Evolutionary conservation across 2,888 invertebrate genomes (phyloP).

Genomic region (Dolomedes plantarius): DNA sequence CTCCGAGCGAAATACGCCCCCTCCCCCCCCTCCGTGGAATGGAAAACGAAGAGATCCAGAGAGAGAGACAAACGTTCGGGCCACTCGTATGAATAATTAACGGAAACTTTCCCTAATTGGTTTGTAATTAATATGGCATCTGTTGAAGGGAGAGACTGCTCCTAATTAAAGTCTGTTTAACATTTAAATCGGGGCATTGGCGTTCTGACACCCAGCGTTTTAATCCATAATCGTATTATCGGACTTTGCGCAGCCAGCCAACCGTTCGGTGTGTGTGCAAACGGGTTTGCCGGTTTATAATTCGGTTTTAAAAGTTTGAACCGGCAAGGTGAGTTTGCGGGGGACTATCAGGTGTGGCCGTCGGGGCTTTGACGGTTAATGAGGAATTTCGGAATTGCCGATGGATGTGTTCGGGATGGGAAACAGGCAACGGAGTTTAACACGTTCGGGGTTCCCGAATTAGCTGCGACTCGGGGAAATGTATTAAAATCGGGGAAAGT

Average conservation of each 20-base stretch:
- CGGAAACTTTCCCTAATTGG: conserved; percentile 71
- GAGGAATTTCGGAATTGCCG: not conserved
- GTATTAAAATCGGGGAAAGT: not conserved
- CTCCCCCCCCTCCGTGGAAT: conserved; percentile 7
- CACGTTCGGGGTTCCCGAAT: not conserved
- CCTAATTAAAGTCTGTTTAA: conserved; percentile 71
- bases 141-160: conserved; percentile 44
- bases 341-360: conserved; percentile 16
- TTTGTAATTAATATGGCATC: conserved; percentile 71
- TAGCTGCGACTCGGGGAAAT: not conserved
- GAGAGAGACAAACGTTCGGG: conserved; percentile 46
- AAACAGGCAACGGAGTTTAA: not conserved
- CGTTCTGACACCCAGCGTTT: conserved; percentile 62
- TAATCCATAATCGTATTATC: conserved; percentile 71
- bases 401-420: not conserved
- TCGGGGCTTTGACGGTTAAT: conserved; percentile 13
- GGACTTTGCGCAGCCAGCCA: conserved; percentile 48
- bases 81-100: conserved; percentile 70
- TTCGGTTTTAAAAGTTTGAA: conserved; percentile 66
- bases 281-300: conserved; percentile 41
- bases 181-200: conserved; percentile 68
- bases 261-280: conserved; percentile 6
- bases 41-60: conserved; percentile 47
- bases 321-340: not conserved
- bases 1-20: conserved; percentile 9